These are phyloP conservation scores for Callosobruchus maculatus DNA, from an alignment of 2,888 invertebrate genomes.

Conservation along the genomic window DNA sequence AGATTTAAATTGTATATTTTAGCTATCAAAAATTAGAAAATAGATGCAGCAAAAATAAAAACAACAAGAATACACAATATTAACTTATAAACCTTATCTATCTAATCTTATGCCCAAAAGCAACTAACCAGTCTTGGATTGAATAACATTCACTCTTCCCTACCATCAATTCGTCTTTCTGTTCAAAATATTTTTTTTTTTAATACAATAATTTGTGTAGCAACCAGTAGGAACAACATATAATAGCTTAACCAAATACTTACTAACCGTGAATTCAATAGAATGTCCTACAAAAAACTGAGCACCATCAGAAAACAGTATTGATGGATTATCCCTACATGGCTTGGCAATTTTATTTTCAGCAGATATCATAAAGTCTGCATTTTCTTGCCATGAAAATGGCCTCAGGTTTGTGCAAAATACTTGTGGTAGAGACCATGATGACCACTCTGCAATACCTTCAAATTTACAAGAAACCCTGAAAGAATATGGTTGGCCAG, in stretches of 20 bases:
- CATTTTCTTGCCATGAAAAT: slow-evolving; percentile 50
- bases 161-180: too few species aligned
- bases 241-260: not conserved
- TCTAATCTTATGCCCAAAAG: too few species aligned
- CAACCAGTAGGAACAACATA: not conserved
- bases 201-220: too few species aligned
- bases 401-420: slow-evolving; percentile 50
- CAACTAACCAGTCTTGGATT: too few species aligned
- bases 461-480: slow-evolving; percentile 54
- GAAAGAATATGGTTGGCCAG: slow-evolving; percentile 52
- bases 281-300: slow-evolving; percentile 52
- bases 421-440: slow-evolving; percentile 54
- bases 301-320: slow-evolving; percentile 50
- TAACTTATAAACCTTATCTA: too few species aligned
- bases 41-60: too few species aligned
- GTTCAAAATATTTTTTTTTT: too few species aligned
- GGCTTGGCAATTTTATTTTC: slow-evolving; percentile 52
- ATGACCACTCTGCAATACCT: slow-evolving; percentile 48
- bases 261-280: slow-evolving; percentile 53
- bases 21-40: too few species aligned
- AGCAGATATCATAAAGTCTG: slow-evolving; percentile 50
- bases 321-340: slow-evolving; percentile 36
- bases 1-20: too few species aligned
- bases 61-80: too few species aligned
- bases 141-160: too few species aligned